Percentiles rank a stretch among this genome's conserved stretches.
phyloP scores from a whole-genome alignment of 2,113 vertebrate genomes.

The Balaeniceps rex region DNA sequence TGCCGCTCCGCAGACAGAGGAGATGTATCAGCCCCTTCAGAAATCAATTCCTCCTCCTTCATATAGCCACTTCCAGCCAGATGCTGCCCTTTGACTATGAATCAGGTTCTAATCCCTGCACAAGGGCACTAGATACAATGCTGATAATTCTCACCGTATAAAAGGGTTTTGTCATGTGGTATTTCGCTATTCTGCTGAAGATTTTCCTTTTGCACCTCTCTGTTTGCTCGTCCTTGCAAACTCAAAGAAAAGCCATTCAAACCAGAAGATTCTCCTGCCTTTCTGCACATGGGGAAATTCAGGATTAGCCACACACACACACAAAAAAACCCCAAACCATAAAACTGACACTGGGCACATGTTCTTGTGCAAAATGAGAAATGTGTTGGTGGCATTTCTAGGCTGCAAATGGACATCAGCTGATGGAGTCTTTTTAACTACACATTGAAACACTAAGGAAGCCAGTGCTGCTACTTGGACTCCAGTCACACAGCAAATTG shows the following conservation, averaged over 20 bases:
- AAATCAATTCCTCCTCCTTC: neutral
- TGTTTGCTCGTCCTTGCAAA: neutral
- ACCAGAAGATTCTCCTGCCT: neutral
- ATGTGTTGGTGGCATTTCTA: neutral
- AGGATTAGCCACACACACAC: neutral
- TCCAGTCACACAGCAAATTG: neutral
- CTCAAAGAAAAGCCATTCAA: neutral
- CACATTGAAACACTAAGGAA: neutral
- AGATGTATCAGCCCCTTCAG: neutral
- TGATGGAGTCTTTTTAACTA: neutral
- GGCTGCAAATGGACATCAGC: neutral
- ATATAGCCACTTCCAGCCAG: neutral
- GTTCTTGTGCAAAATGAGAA: neutral
- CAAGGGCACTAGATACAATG: neutral
- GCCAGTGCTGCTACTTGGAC: neutral
- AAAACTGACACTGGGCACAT: neutral
- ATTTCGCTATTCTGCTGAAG: neutral
- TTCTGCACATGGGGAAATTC: neutral
- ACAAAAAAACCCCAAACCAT: neutral
- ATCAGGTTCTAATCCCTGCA: neutral
- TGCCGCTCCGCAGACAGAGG: neutral
- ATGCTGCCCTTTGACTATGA: neutral
- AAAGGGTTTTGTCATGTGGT: neutral
- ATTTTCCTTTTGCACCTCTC: neutral
- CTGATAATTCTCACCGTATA: neutral